Conservation (phyloP, 2,888 invertebrate species). For the Cephus spinipes region DNA sequence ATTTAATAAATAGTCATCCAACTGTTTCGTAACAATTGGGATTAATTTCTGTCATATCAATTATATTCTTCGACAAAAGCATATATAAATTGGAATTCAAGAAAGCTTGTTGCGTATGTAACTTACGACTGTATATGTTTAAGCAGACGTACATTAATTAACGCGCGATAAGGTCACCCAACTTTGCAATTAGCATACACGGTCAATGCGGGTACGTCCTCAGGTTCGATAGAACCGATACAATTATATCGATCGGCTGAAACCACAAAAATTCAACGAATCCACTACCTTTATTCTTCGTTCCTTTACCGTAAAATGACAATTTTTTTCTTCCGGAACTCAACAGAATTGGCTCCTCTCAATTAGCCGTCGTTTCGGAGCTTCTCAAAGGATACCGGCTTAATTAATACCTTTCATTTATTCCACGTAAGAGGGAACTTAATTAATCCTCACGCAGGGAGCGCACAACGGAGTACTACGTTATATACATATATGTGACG, state of each 20-base stretch:
- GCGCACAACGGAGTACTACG: not conserved
- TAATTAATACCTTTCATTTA: not conserved
- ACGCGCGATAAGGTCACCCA: not conserved
- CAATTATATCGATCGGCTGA: not conserved
- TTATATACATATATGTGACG: not conserved
- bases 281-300: not conserved
- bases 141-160: not conserved
- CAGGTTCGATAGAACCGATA: not conserved
- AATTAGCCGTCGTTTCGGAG: not conserved
- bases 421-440: not conserved
- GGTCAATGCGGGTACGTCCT: not conserved
- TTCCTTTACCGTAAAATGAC: not conserved
- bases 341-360: not conserved
- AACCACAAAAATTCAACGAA: not conserved
- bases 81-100: not conserved
- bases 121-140: not conserved
- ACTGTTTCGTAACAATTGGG: not conserved
- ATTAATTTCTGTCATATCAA: not conserved
- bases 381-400: not conserved
- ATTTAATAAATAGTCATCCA: not conserved
- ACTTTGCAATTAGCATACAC: not conserved
- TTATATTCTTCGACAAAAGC: not conserved
- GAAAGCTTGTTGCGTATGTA: not conserved
- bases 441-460: not conserved
- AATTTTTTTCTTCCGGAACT: not conserved